Evolutionary conservation across 2,113 vertebrate species (phyloP).

Genomic region (Lontra canadensis): DNA sequence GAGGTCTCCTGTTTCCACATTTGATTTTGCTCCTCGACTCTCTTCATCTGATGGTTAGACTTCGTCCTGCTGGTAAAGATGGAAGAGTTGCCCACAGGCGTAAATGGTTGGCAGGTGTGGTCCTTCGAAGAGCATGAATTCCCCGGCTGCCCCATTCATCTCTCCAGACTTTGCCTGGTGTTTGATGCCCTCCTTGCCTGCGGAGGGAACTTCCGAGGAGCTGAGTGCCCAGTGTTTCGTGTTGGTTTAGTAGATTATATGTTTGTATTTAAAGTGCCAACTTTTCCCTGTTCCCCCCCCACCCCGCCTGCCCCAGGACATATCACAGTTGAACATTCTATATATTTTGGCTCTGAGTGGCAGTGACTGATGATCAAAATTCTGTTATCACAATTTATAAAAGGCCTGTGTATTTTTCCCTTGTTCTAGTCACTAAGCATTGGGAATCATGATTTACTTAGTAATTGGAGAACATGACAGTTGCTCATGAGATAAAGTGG

Average conservation of each 20-base stretch:
- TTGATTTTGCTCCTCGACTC: neutral
- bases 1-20: neutral
- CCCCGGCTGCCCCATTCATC: neutral
- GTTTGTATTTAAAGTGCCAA: neutral
- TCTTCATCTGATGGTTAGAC: neutral
- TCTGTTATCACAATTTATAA: neutral
- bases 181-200: neutral
- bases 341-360: neutral
- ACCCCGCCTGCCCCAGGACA: neutral
- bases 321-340: neutral
- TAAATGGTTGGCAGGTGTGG: rapidly evolving
- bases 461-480: neutral
- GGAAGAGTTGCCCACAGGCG: neutral
- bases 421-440: neutral
- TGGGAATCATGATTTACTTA: too few relatives aligned
- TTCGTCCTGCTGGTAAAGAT: neutral
- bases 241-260: neutral
- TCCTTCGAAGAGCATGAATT: neutral
- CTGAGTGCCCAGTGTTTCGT: neutral
- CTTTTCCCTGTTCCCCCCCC: neutral
- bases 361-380: neutral
- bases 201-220: neutral
- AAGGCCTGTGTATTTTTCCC: neutral
- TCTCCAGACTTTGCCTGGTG: neutral
- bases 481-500: neutral